Evolutionary conservation across 2,113 vertebrate genomes (phyloP).

Genomic region (Brienomyrus longianalis): DNA sequence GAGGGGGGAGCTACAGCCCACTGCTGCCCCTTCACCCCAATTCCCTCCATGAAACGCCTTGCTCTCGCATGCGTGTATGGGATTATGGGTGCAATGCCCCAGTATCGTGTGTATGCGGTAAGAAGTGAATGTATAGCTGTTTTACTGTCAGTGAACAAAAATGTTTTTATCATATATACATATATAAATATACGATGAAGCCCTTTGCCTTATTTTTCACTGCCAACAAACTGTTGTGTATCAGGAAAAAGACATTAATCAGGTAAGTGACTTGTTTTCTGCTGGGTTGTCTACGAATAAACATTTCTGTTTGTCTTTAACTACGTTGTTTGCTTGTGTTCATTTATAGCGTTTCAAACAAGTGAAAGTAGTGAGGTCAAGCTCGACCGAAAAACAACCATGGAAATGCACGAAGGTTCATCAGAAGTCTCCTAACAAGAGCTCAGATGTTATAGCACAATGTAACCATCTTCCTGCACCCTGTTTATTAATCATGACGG

Average conservation of each 20-base stretch:
- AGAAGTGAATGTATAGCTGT: slow-evolving; percentile 68
- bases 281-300: slow-evolving; percentile 62
- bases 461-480: background rate
- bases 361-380: background rate
- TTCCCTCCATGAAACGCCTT: background rate
- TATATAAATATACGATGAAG: slow-evolving; percentile 35
- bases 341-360: no score
- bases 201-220: slow-evolving; percentile 71
- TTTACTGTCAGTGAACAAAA: slow-evolving; percentile 55
- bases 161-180: slow-evolving; percentile 43
- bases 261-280: slow-evolving; percentile 52
- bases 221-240: slow-evolving; percentile 64
- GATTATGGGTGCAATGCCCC: background rate
- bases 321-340: slow-evolving; percentile 29
- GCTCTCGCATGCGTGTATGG: background rate
- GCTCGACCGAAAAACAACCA: background rate
- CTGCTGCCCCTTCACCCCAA: background rate
- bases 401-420: background rate
- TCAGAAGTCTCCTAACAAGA: background rate
- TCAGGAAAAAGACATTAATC: slow-evolving; percentile 61
- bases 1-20: background rate
- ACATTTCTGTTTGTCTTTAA: slow-evolving; percentile 51
- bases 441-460: background rate
- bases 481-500: background rate
- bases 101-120: background rate